A percentile compares a stretch with the other conserved stretches of the same genome.
These are phyloP conservation scores for Trichonephila clavata DNA, from an alignment of 1,140 invertebrate genomes.

Conservation along the genomic window DNA sequence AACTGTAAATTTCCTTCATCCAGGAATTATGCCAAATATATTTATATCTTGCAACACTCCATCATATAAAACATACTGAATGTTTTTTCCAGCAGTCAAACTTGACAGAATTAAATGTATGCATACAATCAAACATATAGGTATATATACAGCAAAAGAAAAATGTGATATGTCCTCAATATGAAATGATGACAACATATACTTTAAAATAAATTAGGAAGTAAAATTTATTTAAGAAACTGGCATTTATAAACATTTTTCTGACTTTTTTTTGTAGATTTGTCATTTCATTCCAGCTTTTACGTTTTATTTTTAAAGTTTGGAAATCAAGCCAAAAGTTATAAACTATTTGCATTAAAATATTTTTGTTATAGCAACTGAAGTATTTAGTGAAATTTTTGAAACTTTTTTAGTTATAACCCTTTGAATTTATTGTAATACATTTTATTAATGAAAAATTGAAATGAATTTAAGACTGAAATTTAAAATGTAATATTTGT, in stretches of 20 bases:
- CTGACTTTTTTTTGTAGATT: background rate
- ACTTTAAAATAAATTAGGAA: background rate
- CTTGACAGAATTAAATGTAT: background rate
- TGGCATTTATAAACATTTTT: background rate
- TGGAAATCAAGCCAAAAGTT: background rate
- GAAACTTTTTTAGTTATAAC: no score
- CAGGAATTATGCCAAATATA: conserved; percentile 3
- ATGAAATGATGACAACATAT: background rate
- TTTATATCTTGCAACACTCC: background rate
- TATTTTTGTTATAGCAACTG: no score
- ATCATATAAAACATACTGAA: background rate
- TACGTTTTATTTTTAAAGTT: background rate
- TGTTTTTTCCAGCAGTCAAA: background rate
- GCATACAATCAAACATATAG: background rate
- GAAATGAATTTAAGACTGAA: no score
- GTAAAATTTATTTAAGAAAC: background rate
- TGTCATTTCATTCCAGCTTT: background rate
- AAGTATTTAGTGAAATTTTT: no score
- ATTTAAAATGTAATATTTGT: no score
- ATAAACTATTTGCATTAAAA: background rate
- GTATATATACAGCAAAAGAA: background rate
- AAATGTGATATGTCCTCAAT: background rate
- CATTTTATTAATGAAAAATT: no score
- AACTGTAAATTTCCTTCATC: background rate
- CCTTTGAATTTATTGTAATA: no score